Percentiles rank a stretch among this genome's conserved stretches.
Evolutionary conservation across 2,113 vertebrate genomes (phyloP).

Genomic region (Epinephelus lanceolatus): DNA sequence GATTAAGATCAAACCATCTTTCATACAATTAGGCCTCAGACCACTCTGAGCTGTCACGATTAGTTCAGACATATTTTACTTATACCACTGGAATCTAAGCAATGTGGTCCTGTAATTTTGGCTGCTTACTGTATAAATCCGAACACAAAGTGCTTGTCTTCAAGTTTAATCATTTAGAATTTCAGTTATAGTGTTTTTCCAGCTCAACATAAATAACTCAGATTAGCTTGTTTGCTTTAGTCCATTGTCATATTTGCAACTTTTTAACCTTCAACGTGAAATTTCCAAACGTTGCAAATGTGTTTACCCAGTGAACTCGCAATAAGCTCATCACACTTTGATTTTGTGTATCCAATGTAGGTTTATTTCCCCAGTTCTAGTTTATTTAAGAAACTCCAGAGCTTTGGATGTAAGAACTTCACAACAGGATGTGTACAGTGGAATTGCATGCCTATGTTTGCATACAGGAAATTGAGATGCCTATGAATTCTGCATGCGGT

Average conservation of each 20-base stretch:
- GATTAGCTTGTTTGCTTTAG: neutral
- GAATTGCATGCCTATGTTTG: conserved; percentile 53
- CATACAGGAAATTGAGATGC: conserved; percentile 65
- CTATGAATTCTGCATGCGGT: conserved; percentile 67
- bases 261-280: conserved; percentile 2
- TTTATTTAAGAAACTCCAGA: conserved; percentile 33
- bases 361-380: conserved; percentile 18
- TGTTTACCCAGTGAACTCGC: conserved; percentile 28
- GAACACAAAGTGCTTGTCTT: neutral
- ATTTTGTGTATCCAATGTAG: conserved; percentile 12
- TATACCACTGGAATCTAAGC: neutral
- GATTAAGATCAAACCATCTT: neutral
- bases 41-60: neutral
- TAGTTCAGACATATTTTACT: conserved; percentile 24
- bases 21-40: neutral
- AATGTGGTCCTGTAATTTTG: neutral
- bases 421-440: conserved; percentile 61
- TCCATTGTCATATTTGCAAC: neutral
- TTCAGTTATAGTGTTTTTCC: neutral
- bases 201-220: neutral
- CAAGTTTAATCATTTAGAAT: neutral
- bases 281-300: neutral
- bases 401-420: conserved; percentile 20
- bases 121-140: neutral
- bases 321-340: conserved; percentile 4